phyloP scores from a whole-genome alignment of 2,113 vertebrate species.

The Tachysurus vachellii region DNA sequence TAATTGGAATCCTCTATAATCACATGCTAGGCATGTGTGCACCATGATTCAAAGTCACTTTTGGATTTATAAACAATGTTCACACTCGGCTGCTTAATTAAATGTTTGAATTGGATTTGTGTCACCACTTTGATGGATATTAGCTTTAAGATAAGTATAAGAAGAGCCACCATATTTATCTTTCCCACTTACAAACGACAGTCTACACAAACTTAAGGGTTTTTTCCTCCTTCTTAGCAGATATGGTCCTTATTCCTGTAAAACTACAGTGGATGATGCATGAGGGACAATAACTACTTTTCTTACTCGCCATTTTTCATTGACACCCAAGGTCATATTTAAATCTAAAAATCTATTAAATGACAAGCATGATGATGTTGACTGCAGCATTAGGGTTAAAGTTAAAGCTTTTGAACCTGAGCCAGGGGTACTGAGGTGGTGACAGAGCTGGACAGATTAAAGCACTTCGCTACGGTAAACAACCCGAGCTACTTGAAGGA shows the following conservation, averaged over 20 bases:
- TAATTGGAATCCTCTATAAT: background rate
- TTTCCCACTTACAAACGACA: background rate
- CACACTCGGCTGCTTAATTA: background rate
- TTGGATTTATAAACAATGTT: background rate
- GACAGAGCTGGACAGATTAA: background rate
- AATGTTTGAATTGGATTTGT: background rate
- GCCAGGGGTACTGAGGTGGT: background rate
- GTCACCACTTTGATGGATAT: background rate
- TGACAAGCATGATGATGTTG: background rate
- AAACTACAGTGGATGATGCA: too few relatives aligned
- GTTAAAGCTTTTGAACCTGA: background rate
- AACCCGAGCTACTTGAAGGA: background rate
- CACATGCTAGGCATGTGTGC: background rate
- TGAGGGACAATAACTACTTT: too few relatives aligned
- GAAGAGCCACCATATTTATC: background rate
- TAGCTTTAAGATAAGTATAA: background rate
- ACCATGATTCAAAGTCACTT: background rate
- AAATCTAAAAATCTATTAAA: background rate
- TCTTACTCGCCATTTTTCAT: background rate
- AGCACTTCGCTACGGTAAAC: background rate
- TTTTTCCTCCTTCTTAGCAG: background rate
- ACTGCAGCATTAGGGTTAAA: background rate
- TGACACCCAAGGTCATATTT: background rate
- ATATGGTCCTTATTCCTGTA: background rate
- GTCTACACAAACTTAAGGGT: background rate